Conservation (phyloP, 2,797 vertebrate species). For the Neoniphon sammara region DNA sequence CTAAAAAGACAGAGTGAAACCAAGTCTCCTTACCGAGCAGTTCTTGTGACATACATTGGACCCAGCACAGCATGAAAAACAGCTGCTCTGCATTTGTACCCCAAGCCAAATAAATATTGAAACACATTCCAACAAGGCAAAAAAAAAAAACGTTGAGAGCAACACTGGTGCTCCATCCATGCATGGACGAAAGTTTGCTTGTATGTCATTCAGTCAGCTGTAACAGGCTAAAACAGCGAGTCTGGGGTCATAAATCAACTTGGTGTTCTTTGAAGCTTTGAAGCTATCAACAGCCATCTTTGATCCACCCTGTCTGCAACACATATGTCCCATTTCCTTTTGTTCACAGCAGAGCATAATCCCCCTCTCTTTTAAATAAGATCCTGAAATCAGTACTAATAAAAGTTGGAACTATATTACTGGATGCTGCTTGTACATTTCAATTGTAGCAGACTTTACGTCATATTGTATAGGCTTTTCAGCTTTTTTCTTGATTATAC, state of each 20-base stretch:
- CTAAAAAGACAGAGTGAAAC: conserved; percentile 24
- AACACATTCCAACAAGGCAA: conserved; percentile 45
- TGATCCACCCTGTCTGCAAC: conserved; percentile 69
- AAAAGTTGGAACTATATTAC: not conserved
- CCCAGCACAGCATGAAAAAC: conserved; percentile 60
- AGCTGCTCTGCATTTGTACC: conserved; percentile 74
- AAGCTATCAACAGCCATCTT: conserved; percentile 52
- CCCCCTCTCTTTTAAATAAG: conserved; percentile 36
- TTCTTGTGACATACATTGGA: conserved; percentile 51
- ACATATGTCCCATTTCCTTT: conserved; percentile 55
- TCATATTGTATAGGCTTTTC: conserved; percentile 10
- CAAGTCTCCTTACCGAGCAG: not conserved
- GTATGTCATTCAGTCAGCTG: conserved; percentile 53
- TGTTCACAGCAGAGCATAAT: conserved; percentile 35
- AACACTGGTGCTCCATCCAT: conserved; percentile 30
- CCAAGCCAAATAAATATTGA: conserved; percentile 66
- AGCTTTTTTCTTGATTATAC: not conserved
- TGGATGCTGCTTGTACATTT: not conserved
- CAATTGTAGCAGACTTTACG: conserved; percentile 16
- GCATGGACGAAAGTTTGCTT: conserved; percentile 45
- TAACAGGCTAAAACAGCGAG: conserved; percentile 54
- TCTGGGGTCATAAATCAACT: conserved; percentile 64
- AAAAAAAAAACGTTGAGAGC: conserved; percentile 31
- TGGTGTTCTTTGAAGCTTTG: conserved; percentile 35
- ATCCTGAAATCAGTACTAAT: conserved; percentile 25